Percentiles rank a stretch among this genome's conserved stretches.
Conservation (phyloP, 2,797 vertebrate species). For the Fundulus diaphanus region DNA sequence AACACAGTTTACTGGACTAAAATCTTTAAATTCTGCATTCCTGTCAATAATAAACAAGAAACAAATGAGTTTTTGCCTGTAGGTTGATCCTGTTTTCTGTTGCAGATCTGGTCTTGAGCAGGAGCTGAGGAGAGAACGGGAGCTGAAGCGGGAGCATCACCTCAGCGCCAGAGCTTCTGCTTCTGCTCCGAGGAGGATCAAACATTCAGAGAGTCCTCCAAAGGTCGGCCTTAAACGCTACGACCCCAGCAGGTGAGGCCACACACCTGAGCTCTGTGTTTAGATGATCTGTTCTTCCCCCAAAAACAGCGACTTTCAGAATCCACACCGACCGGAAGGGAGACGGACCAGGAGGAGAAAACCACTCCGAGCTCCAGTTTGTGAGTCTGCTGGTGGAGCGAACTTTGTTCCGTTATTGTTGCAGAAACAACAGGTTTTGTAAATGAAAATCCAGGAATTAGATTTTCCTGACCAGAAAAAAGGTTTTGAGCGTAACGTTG, state of each 20-base stretch:
- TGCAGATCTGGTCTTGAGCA: slow-evolving; percentile 84
- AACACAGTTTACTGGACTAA: neutral
- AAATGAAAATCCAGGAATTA: too few species aligned
- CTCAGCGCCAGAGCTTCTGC: slow-evolving; percentile 43
- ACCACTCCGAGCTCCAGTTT: slow-evolving; percentile 77
- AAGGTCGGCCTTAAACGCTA: slow-evolving; percentile 30
- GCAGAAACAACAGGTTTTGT: too few species aligned
- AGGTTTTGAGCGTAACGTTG: too few species aligned
- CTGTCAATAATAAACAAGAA: neutral
- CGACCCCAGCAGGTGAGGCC: fast-evolving
- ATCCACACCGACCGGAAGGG: slow-evolving; percentile 74
- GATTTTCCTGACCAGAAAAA: too few species aligned
- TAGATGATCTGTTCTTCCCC: neutral
- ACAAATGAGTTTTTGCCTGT: neutral
- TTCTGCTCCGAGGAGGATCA: slow-evolving; percentile 57
- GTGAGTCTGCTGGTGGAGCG: slow-evolving; percentile 76
- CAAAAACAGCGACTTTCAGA: slow-evolving; percentile 48
- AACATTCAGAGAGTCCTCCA: slow-evolving; percentile 47
- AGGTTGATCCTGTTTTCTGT: neutral
- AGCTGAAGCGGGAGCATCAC: slow-evolving; percentile 59
- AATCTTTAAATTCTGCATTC: neutral
- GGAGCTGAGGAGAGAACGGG: slow-evolving; percentile 86
- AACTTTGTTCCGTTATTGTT: too few species aligned
- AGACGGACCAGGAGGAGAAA: slow-evolving; percentile 79
- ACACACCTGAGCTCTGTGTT: fast-evolving